Conservation (phyloP, 2,888 invertebrate species). For the Thymelicus sylvestris region DNA sequence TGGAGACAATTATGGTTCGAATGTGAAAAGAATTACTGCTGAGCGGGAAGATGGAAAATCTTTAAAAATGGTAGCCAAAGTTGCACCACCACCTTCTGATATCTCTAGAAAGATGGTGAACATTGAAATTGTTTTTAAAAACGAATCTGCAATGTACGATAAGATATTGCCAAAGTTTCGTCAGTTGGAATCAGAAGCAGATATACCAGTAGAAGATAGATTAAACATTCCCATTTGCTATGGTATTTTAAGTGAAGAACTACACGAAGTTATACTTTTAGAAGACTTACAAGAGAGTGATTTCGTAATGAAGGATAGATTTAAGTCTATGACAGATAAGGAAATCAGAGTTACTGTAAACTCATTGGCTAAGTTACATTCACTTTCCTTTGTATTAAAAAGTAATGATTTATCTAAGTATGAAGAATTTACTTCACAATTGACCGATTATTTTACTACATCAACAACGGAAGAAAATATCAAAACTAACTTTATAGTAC, state of each 20-base stretch:
- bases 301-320: slow-evolving; percentile 56
- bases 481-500: background rate
- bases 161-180: slow-evolving; percentile 36
- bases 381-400: slow-evolving; percentile 58
- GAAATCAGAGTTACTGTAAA: slow-evolving; percentile 52
- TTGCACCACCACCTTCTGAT: slow-evolving; percentile 13
- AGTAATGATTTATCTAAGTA: slow-evolving; percentile 52
- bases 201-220: slow-evolving; percentile 50
- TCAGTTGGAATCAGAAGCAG: slow-evolving; percentile 51
- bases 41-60: slow-evolving; percentile 12
- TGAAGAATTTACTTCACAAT: slow-evolving; percentile 30
- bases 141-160: slow-evolving; percentile 16
- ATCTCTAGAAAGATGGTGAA: background rate
- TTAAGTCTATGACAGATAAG: slow-evolving; percentile 50
- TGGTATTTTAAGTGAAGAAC: slow-evolving; percentile 49
- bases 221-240: slow-evolving; percentile 55
- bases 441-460: slow-evolving; percentile 2
- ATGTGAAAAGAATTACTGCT: slow-evolving; percentile 4
- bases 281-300: slow-evolving; percentile 56
- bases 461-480: background rate
- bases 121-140: background rate
- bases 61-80: slow-evolving; percentile 19
- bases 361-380: slow-evolving; percentile 57
- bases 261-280: slow-evolving; percentile 56
- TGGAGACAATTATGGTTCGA: slow-evolving; percentile 13